A percentile compares a stretch with the other conserved stretches of the same genome.
Conservation (phyloP, 2,113 vertebrate genomes). For the Rhinolophus ferrumequinum region DNA sequence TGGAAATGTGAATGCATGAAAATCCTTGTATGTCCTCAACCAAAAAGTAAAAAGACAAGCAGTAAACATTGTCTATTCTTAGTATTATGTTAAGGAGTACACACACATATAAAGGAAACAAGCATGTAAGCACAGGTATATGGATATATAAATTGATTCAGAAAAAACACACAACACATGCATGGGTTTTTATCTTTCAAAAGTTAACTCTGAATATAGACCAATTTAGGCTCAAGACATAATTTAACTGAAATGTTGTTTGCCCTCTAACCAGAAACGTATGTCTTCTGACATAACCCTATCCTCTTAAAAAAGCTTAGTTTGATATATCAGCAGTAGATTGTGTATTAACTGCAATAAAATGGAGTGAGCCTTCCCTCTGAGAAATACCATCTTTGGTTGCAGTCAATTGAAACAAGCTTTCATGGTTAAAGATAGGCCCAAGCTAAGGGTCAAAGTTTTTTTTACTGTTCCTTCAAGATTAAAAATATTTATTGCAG, state of each 20-base stretch:
- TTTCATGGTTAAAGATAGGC: conserved; percentile 43
- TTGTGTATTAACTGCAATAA: not conserved
- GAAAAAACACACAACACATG: not conserved
- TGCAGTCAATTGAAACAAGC: not conserved
- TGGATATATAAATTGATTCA: not conserved
- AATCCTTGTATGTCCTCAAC: conserved; percentile 49
- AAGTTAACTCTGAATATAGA: conserved; percentile 50
- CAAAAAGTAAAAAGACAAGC: conserved; percentile 29
- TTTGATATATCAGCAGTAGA: not conserved
- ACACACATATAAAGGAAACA: not conserved
- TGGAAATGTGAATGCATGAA: conserved; percentile 64
- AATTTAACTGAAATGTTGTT: conserved; percentile 60
- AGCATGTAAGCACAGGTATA: not conserved
- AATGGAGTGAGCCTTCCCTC: not conserved
- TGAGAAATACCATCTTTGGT: not conserved
- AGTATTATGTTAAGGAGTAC: not conserved
- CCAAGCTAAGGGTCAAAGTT: conserved; percentile 36
- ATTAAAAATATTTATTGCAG: conserved; percentile 73
- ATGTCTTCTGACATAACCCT: conserved; percentile 52
- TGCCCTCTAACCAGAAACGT: conserved; percentile 62
- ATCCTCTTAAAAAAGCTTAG: conserved; percentile 20
- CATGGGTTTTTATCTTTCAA: conserved; percentile 63
- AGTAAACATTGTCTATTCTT: not conserved
- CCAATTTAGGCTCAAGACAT: conserved; percentile 52
- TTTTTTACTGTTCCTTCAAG: conserved; percentile 46